These are phyloP conservation scores for Brachionus koreanus DNA, from an alignment of 1,140 invertebrate genomes.

Conservation along the genomic window DNA sequence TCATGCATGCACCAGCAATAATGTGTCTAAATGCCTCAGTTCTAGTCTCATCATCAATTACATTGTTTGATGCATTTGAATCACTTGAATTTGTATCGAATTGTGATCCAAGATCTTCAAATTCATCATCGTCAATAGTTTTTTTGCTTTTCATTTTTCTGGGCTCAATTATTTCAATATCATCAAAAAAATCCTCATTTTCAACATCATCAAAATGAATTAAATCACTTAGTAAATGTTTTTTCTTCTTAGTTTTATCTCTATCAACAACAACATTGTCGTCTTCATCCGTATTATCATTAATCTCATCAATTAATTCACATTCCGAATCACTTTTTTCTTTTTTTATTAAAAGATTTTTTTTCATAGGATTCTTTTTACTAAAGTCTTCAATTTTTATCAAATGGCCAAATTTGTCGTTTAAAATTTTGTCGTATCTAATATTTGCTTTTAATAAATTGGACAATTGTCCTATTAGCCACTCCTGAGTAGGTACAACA, in stretches of 20 bases:
- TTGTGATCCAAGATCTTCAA: background rate
- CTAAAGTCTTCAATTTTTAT: background rate
- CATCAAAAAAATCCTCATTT: conserved; percentile 30
- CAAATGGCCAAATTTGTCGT: conserved; percentile 29
- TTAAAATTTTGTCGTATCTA: background rate
- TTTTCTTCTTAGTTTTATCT: background rate
- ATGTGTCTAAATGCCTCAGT: conserved; percentile 87
- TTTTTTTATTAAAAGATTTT: background rate
- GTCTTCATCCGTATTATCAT: conserved; percentile 37
- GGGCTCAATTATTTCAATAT: background rate
- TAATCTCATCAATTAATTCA: conserved; percentile 21
- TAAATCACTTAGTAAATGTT: conserved; percentile 24
- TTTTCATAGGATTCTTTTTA: background rate
- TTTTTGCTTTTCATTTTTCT: background rate
- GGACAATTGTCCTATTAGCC: conserved; percentile 10
- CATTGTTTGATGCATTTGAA: background rate
- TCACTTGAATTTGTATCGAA: conserved; percentile 4
- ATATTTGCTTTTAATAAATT: background rate
- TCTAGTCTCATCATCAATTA: conserved; percentile 35
- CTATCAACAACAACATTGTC: conserved; percentile 25
- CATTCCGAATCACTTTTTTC: background rate
- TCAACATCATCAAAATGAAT: conserved; percentile 44
- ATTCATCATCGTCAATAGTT: background rate
- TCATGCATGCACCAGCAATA: conserved; percentile 85
- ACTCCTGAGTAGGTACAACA: conserved; percentile 4